Percentiles rank a stretch among this genome's conserved stretches.
phyloP scores from a whole-genome alignment of 2,797 vertebrate genomes.

The Pteronotus mesoamericanus region DNA sequence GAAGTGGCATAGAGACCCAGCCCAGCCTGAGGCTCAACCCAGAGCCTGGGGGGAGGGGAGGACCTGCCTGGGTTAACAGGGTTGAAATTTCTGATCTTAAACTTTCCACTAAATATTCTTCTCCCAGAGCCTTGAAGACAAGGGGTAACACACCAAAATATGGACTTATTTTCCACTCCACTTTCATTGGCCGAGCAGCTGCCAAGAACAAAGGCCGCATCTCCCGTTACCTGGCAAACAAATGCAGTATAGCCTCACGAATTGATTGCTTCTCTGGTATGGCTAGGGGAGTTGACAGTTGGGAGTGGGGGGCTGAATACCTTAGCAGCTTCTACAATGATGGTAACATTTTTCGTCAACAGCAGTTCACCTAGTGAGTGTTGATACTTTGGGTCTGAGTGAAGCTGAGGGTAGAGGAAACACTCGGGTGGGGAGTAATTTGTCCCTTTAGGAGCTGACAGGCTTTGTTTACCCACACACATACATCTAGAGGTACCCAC shows the following conservation, averaged over 20 bases:
- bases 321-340: slow-evolving; percentile 85
- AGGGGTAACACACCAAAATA: slow-evolving; percentile 98
- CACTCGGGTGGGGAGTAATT: neutral
- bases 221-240: slow-evolving; percentile 97
- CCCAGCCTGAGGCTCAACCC: neutral
- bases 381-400: slow-evolving; percentile 88
- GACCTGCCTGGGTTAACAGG: neutral
- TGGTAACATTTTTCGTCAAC: slow-evolving; percentile 99
- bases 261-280: slow-evolving; percentile 97
- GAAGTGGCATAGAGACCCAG: neutral
- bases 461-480: neutral
- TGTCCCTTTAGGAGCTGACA: neutral
- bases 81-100: neutral
- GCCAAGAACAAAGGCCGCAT: slow-evolving; percentile 98
- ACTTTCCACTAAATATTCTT: neutral
- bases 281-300: neutral
- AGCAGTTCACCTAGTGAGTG: slow-evolving; percentile 89
- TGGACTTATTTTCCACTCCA: slow-evolving; percentile 97
- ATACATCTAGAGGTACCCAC: slow-evolving; percentile 89
- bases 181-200: slow-evolving; percentile 95
- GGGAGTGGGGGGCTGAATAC: neutral
- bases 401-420: slow-evolving; percentile 55
- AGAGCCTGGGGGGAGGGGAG: neutral
- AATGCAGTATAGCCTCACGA: slow-evolving; percentile 95
- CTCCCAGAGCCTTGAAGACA: slow-evolving; percentile 92